Evolutionary conservation across 2,797 vertebrate species (phyloP).

Genomic region (Sebastes oblongus): DNA sequence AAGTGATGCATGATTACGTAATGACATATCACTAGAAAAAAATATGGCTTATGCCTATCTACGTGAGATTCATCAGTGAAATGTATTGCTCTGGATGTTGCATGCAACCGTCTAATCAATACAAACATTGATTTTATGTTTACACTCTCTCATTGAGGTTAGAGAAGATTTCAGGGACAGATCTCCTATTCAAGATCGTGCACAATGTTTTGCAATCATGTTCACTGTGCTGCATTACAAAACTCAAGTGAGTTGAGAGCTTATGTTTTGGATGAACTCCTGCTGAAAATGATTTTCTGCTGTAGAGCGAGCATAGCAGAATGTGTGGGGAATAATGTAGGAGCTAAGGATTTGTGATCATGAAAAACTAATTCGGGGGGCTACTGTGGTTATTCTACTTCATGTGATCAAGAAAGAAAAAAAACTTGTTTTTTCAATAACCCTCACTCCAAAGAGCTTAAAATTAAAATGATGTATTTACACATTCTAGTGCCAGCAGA

Average conservation of each 20-base stretch:
- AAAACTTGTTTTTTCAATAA: background rate
- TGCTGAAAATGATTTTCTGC: background rate
- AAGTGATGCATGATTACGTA: background rate
- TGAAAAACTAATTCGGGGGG: background rate
- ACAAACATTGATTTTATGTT: background rate
- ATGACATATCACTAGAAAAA: background rate
- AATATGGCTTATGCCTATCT: background rate
- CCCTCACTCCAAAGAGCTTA: background rate
- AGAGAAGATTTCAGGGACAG: background rate
- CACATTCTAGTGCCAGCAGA: conserved; percentile 7
- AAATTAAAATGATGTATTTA: conserved; percentile 26
- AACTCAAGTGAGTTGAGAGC: background rate
- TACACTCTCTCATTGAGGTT: background rate
- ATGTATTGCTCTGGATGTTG: background rate
- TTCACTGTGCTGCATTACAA: conserved; percentile 8
- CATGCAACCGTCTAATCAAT: background rate
- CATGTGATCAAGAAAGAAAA: background rate
- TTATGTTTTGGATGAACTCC: background rate
- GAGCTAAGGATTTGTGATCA: background rate
- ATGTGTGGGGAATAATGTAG: background rate
- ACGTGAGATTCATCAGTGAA: background rate
- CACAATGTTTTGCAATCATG: background rate
- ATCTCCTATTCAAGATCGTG: conserved; percentile 3
- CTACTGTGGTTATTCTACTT: background rate
- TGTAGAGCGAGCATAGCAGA: background rate